Base-by-base conservation (phyloP, 2,113 vertebrate genomes). In the Tor tambroides region DNA sequence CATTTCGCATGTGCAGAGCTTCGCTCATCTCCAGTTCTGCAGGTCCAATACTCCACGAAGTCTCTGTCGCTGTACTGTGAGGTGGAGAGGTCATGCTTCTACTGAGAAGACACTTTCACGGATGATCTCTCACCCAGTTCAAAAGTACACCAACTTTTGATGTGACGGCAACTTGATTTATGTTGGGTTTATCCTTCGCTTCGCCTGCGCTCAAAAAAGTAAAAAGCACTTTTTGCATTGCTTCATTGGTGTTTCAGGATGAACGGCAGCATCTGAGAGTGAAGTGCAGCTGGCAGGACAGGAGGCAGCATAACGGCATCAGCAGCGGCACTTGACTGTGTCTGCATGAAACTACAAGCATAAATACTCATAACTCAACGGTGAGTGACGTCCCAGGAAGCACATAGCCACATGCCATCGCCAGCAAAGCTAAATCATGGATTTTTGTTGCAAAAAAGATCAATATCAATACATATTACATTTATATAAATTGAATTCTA, bases 1-100 rank as follows among this genome's bases (percentile, higher is more conserved):
- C 26, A 35, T 28, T 43, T 23, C 38, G 78, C 26, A 51, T 15
- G 14, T 51, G 49, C 49, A 15, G 14, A 51, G 14, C 49, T 51
- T 51, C 49, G 4, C 49, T 51, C 49, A 94, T 92, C 88, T 95
- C 94, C 89, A 94, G n/a, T 59, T 91, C 92, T 30, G 82, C 49
- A 19, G 59, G 78, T 85, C 87, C 79, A 0, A 76, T 10, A 65
- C 56, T 71, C 79, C 76, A 91, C 26, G 63, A 59, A 15, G 63
- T 5, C 23, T 65, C 77, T 32, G 69, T 26, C 28, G 87, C 59
- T 81, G 79, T 28, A 26, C 78, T 87, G 28, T 75, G 59, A 71
- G 61, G 63, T 12, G 85, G 71, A 81, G 85, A 80, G 51, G 85
- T 88, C 91, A 90, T 89, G 10, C 12, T 61, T 54, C 30, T 17